Evolutionary conservation across 2,113 vertebrate species (phyloP).

Genomic region (Charina bottae): DNA sequence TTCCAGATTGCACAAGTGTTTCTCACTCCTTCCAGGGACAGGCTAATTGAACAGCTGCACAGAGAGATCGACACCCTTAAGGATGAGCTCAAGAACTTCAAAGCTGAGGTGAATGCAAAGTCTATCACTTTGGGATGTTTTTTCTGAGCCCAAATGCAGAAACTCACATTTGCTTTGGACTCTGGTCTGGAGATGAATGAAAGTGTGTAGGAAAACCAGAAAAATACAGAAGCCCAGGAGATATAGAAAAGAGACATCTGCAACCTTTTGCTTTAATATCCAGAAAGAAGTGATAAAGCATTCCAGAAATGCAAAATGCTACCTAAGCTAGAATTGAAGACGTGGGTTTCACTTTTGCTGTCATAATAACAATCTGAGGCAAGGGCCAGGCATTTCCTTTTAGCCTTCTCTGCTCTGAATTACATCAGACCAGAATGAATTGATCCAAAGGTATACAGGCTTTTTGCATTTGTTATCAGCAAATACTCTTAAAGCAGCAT

Average conservation of each 20-base stretch:
- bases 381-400: background rate
- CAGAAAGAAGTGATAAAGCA: background rate
- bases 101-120: conserved; percentile 82
- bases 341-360: background rate
- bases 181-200: background rate
- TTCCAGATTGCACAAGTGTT: background rate
- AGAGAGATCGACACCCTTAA: conserved; percentile 85
- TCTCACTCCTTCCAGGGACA: conserved; percentile 79
- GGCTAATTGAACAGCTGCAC: conserved; percentile 88
- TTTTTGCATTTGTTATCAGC: background rate
- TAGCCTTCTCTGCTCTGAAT: background rate
- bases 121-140: rapidly evolving
- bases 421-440: background rate
- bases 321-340: background rate
- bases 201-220: background rate
- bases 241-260: too few species aligned
- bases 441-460: background rate
- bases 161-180: too few species aligned
- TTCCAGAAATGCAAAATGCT: conserved; percentile 1
- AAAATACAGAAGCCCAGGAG: background rate
- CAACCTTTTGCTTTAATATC: background rate
- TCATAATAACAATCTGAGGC: background rate
- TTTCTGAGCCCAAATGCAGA: background rate
- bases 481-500: background rate
- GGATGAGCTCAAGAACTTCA: conserved; percentile 86